Conservation (phyloP, 2,888 invertebrate genomes). For the Epirrhoe tristata region DNA sequence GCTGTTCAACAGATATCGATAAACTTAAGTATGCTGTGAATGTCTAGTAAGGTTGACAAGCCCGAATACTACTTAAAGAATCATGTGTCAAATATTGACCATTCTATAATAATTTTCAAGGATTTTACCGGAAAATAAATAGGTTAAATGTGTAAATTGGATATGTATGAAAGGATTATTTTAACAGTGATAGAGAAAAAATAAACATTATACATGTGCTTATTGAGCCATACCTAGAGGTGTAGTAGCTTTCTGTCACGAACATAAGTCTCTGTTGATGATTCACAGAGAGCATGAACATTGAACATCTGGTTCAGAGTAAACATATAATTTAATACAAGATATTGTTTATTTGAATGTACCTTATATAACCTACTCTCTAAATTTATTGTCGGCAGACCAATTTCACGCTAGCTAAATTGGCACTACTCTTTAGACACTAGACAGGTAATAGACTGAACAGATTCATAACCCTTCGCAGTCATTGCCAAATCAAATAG, state of each 20-base stretch:
- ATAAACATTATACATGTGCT: too few species aligned
- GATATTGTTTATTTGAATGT: not conserved
- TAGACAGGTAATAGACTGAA: constrained; percentile 14
- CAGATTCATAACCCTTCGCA: constrained; percentile 14
- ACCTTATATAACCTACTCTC: constrained; percentile 9
- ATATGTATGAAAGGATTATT: not conserved
- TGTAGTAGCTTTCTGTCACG: too few species aligned
- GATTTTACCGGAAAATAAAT: not conserved
- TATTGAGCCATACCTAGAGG: too few species aligned
- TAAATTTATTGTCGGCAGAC: constrained; percentile 2
- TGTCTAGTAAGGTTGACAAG: not conserved
- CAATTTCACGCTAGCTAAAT: constrained; percentile 13
- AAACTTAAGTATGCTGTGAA: not conserved
- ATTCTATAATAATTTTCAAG: not conserved
- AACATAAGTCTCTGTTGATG: not conserved
- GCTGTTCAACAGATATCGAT: not conserved
- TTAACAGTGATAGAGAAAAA: too few species aligned
- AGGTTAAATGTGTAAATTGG: not conserved
- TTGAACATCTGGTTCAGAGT: constrained; percentile 10
- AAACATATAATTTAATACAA: constrained; percentile 8
- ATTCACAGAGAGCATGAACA: constrained; percentile 3
- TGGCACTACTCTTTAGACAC: constrained; percentile 18
- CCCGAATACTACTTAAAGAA: not conserved
- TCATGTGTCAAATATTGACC: not conserved
- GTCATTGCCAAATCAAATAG: constrained; percentile 19